These are phyloP conservation scores for Epinotia bilunana DNA, from an alignment of 2,888 invertebrate species.

Conservation along the genomic window DNA sequence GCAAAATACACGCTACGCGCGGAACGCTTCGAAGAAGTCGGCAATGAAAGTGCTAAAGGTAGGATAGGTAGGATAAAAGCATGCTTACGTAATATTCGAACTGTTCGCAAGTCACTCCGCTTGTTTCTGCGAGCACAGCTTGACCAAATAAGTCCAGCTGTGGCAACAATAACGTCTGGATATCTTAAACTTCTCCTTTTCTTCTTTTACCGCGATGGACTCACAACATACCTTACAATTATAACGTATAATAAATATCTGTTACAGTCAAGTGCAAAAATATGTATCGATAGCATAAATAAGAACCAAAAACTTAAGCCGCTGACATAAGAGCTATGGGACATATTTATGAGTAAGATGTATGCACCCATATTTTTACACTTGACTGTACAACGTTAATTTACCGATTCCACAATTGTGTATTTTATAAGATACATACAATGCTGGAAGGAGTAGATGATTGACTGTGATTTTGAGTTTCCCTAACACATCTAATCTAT, in stretches of 20 bases:
- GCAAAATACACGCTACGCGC: too few species aligned
- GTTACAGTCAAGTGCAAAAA: too few species aligned
- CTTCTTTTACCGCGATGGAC: neutral
- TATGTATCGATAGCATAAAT: too few species aligned
- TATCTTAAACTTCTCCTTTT: neutral
- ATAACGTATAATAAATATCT: conserved; percentile 42
- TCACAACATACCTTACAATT: conserved; percentile 28
- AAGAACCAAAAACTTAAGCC: too few species aligned
- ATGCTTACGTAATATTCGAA: conserved; percentile 12
- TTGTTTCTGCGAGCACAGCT: neutral
- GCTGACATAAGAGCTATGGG: too few species aligned
- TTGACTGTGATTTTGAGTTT: too few species aligned
- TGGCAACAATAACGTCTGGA: conserved; percentile 3
- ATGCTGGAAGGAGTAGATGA: neutral
- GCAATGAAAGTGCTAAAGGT: neutral
- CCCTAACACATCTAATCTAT: too few species aligned
- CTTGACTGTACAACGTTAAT: too few species aligned
- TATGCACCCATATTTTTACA: too few species aligned
- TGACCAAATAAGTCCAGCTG: conserved; percentile 1
- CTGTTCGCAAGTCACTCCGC: neutral
- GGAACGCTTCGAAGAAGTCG: neutral
- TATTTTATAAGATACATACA: neutral
- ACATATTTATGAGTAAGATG: too few species aligned
- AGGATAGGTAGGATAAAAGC: neutral
- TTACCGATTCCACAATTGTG: neutral